Conservation (phyloP, 2,113 vertebrate species). For the Protobothrops mucrosquamatus region DNA sequence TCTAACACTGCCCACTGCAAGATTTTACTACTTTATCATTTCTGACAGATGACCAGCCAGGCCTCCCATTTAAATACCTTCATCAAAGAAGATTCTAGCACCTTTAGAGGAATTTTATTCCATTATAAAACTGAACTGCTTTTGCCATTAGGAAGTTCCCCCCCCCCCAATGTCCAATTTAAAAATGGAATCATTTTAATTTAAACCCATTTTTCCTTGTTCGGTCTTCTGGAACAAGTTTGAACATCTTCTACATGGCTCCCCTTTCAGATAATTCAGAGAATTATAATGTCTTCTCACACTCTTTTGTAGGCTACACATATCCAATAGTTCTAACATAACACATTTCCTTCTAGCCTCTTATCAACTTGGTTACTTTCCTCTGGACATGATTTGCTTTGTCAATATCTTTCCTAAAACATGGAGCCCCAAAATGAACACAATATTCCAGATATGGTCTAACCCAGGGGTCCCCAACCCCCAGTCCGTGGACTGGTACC, state of each 20-base stretch:
- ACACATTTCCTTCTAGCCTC: background rate
- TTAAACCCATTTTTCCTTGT: background rate
- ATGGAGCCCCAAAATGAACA: background rate
- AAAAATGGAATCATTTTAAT: background rate
- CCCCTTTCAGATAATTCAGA: background rate
- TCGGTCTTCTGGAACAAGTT: background rate
- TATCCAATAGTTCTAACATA: background rate
- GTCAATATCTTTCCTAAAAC: background rate
- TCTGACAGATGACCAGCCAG: background rate
- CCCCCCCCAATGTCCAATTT: background rate
- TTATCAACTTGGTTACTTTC: background rate
- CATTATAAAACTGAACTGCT: background rate
- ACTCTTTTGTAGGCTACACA: background rate
- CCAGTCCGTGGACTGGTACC: too few relatives aligned
- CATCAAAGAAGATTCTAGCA: background rate
- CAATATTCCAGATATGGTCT: background rate
- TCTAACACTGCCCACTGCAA: background rate
- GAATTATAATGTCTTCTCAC: background rate
- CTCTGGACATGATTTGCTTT: background rate
- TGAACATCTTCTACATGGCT: background rate
- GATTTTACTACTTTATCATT: background rate
- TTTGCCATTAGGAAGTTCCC: background rate
- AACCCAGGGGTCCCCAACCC: background rate
- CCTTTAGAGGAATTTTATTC: background rate
- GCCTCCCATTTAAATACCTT: background rate